phyloP scores from a whole-genome alignment of 2,113 vertebrate genomes.

The Phylloscopus whistleri region DNA sequence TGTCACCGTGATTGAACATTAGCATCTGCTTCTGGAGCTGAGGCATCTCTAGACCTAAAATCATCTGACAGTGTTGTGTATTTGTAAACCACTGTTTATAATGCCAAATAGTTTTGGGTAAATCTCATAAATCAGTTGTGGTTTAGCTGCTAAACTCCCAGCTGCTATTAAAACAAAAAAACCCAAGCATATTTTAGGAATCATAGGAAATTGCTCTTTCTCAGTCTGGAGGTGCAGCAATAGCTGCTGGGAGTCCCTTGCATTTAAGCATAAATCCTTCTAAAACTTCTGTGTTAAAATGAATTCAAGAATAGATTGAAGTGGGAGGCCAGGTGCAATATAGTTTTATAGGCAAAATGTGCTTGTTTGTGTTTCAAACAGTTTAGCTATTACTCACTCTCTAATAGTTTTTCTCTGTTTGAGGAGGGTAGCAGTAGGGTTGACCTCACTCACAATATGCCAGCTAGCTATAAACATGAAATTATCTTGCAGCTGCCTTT shows the following conservation, averaged over 20 bases:
- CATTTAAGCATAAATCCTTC: not conserved
- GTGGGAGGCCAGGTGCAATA: not conserved
- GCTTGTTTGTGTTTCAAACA: not conserved
- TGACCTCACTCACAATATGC: not conserved
- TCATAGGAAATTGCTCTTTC: not conserved
- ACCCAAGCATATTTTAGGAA: not conserved
- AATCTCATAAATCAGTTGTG: not conserved
- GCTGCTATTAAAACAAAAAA: not conserved
- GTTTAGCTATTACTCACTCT: not conserved
- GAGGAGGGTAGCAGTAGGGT: not conserved
- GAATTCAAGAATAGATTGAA: not conserved
- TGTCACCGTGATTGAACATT: rapidly evolving
- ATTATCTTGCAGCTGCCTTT: not conserved
- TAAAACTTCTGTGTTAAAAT: not conserved
- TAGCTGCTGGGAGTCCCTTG: not conserved
- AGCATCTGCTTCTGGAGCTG: not conserved
- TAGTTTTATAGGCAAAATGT: not conserved
- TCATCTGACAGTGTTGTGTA: not conserved
- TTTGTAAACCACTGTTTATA: not conserved
- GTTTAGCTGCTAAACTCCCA: not conserved
- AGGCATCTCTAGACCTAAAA: not conserved
- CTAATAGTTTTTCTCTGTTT: not conserved
- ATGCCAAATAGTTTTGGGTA: not conserved
- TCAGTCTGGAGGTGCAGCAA: not conserved
- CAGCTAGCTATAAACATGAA: not conserved